Conservation (phyloP, 2,888 invertebrate species). For the Hirtodrosophila alboralis region DNA sequence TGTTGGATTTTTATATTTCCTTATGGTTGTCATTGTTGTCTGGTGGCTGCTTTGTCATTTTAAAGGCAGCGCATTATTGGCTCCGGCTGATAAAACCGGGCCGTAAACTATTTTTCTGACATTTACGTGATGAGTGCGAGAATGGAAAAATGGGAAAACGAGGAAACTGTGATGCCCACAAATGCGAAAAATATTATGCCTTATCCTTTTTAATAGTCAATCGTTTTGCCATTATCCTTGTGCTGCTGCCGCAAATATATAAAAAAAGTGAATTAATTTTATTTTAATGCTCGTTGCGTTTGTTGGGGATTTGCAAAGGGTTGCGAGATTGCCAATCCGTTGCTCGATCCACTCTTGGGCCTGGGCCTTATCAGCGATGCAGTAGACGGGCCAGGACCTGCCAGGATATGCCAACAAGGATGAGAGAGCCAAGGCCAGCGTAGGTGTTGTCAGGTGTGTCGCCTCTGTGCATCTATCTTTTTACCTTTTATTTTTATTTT, state of each 20-base stretch:
- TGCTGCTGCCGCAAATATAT: conserved; percentile 13
- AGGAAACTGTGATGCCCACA: conserved; percentile 28
- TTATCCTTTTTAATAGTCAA: conserved; percentile 81
- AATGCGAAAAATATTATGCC: conserved; percentile 79
- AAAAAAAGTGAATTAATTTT: conserved; percentile 65
- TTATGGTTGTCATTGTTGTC: conserved; percentile 38
- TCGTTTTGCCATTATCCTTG: conserved; percentile 74
- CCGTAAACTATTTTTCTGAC: conserved; percentile 76
- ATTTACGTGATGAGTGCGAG: conserved; percentile 66
- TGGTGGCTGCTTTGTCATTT: conserved; percentile 60
- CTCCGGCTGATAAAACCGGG: conserved; percentile 60
- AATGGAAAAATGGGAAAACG: conserved; percentile 13
- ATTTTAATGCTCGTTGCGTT: conserved; percentile 75
- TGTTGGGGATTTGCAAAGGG: conserved; percentile 68
- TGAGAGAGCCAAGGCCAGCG: background rate
- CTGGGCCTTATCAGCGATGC: conserved; percentile 62
- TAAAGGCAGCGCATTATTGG: conserved; percentile 72
- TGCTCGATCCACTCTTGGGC: conserved; percentile 52
- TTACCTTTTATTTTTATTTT: too few species aligned
- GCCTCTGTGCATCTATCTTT: conserved; percentile 47
- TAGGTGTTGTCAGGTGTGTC: conserved; percentile 72
- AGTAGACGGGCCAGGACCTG: conserved; percentile 26
- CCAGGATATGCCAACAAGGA: background rate
- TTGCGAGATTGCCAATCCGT: conserved; percentile 61
- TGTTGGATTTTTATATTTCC: conserved; percentile 36